Conservation (phyloP, 2,797 vertebrate species). For the Peromyscus nudipes region DNA sequence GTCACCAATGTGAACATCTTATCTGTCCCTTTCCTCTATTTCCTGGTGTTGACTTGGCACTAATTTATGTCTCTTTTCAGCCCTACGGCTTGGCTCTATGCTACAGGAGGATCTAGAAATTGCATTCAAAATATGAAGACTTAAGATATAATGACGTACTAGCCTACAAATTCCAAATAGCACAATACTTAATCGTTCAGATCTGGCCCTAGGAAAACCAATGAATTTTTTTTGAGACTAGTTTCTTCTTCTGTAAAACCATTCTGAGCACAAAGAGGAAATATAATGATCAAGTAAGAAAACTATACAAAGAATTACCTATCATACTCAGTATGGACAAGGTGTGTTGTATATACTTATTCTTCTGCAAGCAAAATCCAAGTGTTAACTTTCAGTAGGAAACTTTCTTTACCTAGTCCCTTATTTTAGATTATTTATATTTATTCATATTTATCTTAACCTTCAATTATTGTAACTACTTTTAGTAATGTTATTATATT, state of each 20-base stretch:
- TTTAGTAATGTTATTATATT: constrained; percentile 17
- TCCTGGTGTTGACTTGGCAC: neutral
- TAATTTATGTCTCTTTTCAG: neutral
- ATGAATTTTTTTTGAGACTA: neutral
- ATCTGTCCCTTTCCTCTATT: neutral
- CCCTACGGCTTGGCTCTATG: constrained; percentile 1
- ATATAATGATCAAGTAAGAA: neutral
- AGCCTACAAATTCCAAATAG: neutral
- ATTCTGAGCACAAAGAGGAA: neutral
- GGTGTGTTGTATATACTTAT: neutral
- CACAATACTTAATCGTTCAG: neutral
- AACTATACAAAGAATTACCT: neutral
- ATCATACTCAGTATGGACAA: neutral
- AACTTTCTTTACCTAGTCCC: neutral
- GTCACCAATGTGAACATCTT: constrained; percentile 43
- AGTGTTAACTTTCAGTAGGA: neutral
- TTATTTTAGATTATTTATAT: neutral
- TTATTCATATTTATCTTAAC: neutral
- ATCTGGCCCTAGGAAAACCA: neutral
- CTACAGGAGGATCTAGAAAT: neutral
- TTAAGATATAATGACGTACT: constrained; percentile 12
- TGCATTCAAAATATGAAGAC: constrained; percentile 43
- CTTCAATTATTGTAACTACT: neutral
- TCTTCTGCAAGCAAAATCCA: neutral
- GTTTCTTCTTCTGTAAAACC: constrained; percentile 18